Conservation (phyloP, 2,797 vertebrate genomes). For the Darevskia mixta region DNA sequence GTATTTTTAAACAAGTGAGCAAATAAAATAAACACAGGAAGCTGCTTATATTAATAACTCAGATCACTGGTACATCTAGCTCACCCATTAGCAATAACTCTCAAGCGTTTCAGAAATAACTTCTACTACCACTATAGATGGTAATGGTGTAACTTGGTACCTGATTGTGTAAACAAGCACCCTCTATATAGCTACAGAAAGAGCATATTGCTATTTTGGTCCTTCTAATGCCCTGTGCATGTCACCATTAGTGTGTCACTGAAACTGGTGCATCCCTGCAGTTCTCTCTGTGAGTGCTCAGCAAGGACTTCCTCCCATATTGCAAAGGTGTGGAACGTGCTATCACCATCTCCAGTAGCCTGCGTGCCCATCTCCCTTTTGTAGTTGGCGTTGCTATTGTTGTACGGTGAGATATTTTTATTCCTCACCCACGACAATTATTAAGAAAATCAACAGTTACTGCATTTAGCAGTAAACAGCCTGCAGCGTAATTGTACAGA, state of each 20-base stretch:
- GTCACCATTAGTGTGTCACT: not conserved
- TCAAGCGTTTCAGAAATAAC: not conserved
- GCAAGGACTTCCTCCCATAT: too few relatives aligned
- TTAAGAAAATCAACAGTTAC: constrained; percentile 63
- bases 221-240: not conserved
- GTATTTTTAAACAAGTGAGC: too few relatives aligned
- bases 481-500: constrained; percentile 45
- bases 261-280: not conserved
- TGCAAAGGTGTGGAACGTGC: not conserved
- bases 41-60: too few relatives aligned
- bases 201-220: not conserved
- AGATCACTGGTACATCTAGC: too few relatives aligned
- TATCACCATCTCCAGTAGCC: not conserved
- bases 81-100: too few relatives aligned
- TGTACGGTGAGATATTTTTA: constrained; percentile 49
- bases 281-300: not conserved
- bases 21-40: too few relatives aligned
- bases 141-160: not conserved
- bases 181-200: too few relatives aligned
- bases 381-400: constrained; percentile 5
- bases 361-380: not conserved
- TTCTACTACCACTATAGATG: not conserved
- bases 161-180: not conserved
- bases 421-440: constrained; percentile 40
- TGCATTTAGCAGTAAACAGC: constrained; percentile 51